Evolutionary conservation across 2,888 invertebrate species (phyloP).

Genomic region (Rhaphigaster nebulosa): DNA sequence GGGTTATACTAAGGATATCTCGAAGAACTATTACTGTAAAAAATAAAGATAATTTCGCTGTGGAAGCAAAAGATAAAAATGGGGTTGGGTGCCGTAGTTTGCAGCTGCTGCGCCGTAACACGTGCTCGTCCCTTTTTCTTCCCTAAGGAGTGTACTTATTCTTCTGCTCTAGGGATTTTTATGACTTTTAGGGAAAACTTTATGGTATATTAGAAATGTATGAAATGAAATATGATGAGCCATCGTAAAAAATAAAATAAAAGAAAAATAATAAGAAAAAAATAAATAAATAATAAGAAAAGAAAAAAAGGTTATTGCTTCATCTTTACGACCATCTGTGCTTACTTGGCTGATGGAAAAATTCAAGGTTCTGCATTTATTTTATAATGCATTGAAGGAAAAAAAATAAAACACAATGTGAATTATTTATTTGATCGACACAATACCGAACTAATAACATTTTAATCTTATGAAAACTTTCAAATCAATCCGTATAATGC

Average conservation of each 20-base stretch:
- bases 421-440: not conserved
- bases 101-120: not conserved
- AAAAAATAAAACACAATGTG: not conserved
- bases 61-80: constrained; percentile 21
- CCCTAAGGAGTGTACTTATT: not conserved
- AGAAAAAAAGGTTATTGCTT: not conserved
- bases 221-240: constrained; percentile 3
- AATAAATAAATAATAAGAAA: too few species aligned
- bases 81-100: not conserved
- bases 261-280: too few species aligned
- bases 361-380: not conserved
- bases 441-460: too few species aligned
- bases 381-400: not conserved
- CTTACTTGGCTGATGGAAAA: not conserved
- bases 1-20: not conserved
- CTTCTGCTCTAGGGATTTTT: not conserved
- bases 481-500: too few species aligned
- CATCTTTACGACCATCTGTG: not conserved
- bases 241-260: constrained; percentile 3
- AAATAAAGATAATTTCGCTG: not conserved
- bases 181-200: constrained; percentile 22
- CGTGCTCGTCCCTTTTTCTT: not conserved
- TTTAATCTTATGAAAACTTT: too few species aligned
- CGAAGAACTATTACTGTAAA: not conserved
- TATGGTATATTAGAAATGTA: constrained; percentile 34